Percentiles rank a stretch among this genome's conserved stretches.
Evolutionary conservation across 2,888 invertebrate species (phyloP).

Genomic region (Drepana falcataria): DNA sequence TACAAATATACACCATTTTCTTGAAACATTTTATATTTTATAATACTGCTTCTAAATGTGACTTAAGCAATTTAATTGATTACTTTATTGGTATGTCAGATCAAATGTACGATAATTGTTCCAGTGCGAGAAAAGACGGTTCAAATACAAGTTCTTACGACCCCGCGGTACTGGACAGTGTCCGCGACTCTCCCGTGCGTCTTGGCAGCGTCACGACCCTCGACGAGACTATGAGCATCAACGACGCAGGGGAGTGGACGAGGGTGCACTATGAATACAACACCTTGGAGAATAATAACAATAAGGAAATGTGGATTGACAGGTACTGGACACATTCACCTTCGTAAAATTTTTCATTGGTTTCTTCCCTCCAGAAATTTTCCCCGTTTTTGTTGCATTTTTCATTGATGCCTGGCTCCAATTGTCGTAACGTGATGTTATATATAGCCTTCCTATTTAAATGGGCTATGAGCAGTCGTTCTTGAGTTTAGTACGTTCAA

Average conservation of each 20-base stretch:
- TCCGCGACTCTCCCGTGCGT: constrained; percentile 43
- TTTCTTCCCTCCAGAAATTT: too few species aligned
- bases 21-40: too few species aligned
- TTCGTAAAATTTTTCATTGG: neutral
- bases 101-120: neutral
- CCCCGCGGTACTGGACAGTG: constrained; percentile 39
- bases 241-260: constrained; percentile 67
- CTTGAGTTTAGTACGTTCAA: too few species aligned
- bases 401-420: too few species aligned
- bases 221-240: constrained; percentile 69
- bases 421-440: too few species aligned
- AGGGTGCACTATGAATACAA: constrained; percentile 60
- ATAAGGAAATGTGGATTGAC: constrained; percentile 67
- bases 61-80: too few species aligned
- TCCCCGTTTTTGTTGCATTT: too few species aligned
- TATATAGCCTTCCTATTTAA: too few species aligned
- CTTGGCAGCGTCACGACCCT: constrained; percentile 64
- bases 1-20: too few species aligned
- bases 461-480: too few species aligned
- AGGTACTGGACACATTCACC: constrained; percentile 35
- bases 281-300: constrained; percentile 44
- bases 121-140: constrained; percentile 55
- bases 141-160: constrained; percentile 68
- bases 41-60: too few species aligned
- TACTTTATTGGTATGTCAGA: too few species aligned